Base-by-base conservation (phyloP, 2,888 invertebrate genomes). In the Caenorhabditis becei region DNA sequence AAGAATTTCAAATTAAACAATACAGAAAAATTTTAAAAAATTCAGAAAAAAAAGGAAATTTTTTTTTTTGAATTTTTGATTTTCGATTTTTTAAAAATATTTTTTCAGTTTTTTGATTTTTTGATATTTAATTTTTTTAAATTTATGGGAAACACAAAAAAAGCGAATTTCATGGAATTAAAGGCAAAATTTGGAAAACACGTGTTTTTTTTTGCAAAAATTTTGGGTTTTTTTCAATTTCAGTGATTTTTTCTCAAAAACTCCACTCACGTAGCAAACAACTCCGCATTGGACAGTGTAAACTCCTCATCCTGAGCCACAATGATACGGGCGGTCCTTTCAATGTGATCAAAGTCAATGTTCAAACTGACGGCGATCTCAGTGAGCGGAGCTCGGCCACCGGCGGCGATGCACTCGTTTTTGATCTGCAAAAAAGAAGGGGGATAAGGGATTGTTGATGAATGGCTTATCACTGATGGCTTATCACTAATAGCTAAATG, bases 351-450 rank as follows among this genome's bases (percentile, higher is more conserved):
- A 54, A 96, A 94, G 92, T 97, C 96, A 24, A 99, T 95, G 92
- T 95, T 96, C 3, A 99, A 93, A 59, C 94, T 94, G 91, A 95
- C 95, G 7, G 96, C 95, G 69, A 98, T 93, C 85, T 97, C 97
- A 1, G 95, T 95, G 72, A 97, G 93, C 91, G 96, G 95, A 3
- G 97, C 94, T 77, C 97, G 93, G 16, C 97, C 97, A 91, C 88
- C 77, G 1, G 77, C 63, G 7, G 86, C 89, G 24, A 88, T 62
- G 37, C 89, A 90, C 59, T 90, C 90, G 77, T 90, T 89, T 56
- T 82, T 77, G 10, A 89, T 77, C 85, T 87, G 54, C 16, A 75
- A 75, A 44, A n/a, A n/a, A n/a, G n/a, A n/a, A n/a, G n/a, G n/a
- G n/a, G n/a, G n/a, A n/a, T n/a, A n/a, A n/a, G n/a, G n/a, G n/a